phyloP scores from a whole-genome alignment of 2,113 vertebrate species.

The Corythoichthys intestinalis region DNA sequence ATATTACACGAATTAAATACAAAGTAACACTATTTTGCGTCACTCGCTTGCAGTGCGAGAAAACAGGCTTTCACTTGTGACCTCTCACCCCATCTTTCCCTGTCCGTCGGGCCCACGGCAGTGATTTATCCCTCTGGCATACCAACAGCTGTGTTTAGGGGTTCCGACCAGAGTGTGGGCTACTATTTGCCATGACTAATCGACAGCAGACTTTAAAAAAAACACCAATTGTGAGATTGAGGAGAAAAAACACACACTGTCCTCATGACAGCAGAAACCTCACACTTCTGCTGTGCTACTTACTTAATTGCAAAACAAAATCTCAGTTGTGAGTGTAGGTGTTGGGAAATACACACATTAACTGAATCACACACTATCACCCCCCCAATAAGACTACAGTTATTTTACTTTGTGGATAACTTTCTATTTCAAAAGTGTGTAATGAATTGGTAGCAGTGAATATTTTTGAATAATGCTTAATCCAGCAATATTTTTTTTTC shows the following conservation, averaged over 20 bases:
- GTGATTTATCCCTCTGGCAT: conserved; percentile 79
- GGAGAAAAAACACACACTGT: conserved; percentile 46
- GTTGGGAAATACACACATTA: neutral
- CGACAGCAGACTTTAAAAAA: conserved; percentile 75
- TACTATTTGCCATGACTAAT: conserved; percentile 79
- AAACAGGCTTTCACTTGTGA: conserved; percentile 44
- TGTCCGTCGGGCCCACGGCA: conserved; percentile 52
- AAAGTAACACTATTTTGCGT: conserved; percentile 7
- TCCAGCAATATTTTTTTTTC: too few species aligned
- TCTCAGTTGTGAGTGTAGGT: conserved; percentile 36
- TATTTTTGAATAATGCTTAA: too few species aligned
- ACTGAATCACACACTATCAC: neutral
- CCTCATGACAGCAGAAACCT: conserved; percentile 61
- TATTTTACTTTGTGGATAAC: too few species aligned
- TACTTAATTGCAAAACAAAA: conserved; percentile 43
- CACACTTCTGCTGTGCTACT: conserved; percentile 32
- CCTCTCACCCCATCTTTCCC: conserved; percentile 58
- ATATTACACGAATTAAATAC: neutral
- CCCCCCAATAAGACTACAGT: too few species aligned
- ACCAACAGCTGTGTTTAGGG: conserved; percentile 76
- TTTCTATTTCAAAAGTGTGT: too few species aligned
- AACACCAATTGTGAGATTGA: conserved; percentile 60
- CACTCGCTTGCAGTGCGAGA: conserved; percentile 26
- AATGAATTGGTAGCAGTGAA: too few species aligned
- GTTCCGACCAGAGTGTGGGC: conserved; percentile 60